Evolutionary conservation across 1,140 invertebrate species (phyloP).

Genomic region (Cydia pomonella): DNA sequence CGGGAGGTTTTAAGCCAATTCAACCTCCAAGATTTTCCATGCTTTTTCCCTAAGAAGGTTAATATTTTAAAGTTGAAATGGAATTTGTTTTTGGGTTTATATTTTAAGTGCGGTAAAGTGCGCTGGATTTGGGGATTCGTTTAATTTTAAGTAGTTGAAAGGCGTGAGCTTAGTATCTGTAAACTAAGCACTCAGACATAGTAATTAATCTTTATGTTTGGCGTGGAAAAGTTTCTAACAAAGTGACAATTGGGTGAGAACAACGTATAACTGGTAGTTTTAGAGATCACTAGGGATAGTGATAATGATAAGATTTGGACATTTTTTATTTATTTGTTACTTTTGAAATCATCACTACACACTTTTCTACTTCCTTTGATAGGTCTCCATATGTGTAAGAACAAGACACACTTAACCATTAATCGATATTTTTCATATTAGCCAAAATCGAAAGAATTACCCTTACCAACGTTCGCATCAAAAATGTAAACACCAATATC

Average conservation of each 20-base stretch:
- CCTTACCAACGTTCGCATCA: slow-evolving; percentile 2
- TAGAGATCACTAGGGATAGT: too few relatives aligned
- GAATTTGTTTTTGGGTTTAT: slow-evolving; percentile 34
- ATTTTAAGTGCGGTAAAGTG: slow-evolving; percentile 11
- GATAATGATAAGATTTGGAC: too few relatives aligned
- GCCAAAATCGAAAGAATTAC: not conserved
- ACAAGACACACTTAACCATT: too few relatives aligned
- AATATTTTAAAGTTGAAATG: slow-evolving; percentile 45
- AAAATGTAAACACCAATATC: slow-evolving; percentile 15
- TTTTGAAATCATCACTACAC: too few relatives aligned
- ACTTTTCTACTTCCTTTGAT: too few relatives aligned
- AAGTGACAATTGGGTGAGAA: too few relatives aligned
- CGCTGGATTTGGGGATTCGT: not conserved
- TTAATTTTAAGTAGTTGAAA: slow-evolving; percentile 23
- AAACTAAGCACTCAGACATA: slow-evolving; percentile 14
- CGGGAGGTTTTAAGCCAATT: slow-evolving; percentile 70
- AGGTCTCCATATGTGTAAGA: too few relatives aligned
- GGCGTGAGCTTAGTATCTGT: not conserved
- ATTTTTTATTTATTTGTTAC: too few relatives aligned
- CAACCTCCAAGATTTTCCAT: slow-evolving; percentile 58
- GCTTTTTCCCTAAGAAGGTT: slow-evolving; percentile 46
- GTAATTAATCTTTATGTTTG: not conserved
- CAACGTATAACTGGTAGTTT: too few relatives aligned
- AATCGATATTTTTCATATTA: not conserved
- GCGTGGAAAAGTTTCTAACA: too few relatives aligned